Conservation (phyloP, 2,797 vertebrate genomes). For the Scyliorhinus canicula region DNA sequence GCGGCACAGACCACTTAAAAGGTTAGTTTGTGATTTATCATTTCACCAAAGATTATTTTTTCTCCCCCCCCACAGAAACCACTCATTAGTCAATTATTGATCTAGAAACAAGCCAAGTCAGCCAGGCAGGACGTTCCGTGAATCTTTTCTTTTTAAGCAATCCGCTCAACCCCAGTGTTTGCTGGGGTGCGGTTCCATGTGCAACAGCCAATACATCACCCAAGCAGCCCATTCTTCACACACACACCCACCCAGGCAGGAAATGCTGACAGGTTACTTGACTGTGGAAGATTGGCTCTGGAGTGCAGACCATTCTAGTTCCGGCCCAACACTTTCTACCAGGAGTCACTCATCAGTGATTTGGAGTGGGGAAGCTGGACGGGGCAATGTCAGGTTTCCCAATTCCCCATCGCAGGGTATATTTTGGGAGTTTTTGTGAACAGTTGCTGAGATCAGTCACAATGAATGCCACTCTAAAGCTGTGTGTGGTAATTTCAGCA, state of each 20-base stretch:
- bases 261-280: not conserved
- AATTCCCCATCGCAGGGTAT: no score
- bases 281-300: not conserved
- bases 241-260: not conserved
- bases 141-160: not conserved
- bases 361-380: not conserved
- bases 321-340: not conserved
- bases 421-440: no score
- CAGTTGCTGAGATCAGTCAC: not conserved
- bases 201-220: not conserved
- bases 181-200: not conserved
- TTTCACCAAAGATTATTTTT: not conserved
- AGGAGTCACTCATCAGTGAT: not conserved
- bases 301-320: not conserved
- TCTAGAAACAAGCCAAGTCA: not conserved
- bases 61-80: not conserved
- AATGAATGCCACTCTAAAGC: not conserved
- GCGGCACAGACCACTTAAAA: not conserved
- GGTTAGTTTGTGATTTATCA: conserved; percentile 2
- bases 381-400: not conserved
- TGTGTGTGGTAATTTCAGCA: not conserved
- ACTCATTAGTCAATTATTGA: not conserved
- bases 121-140: not conserved
- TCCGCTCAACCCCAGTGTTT: not conserved
- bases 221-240: not conserved